A percentile compares a stretch with the other conserved stretches of the same genome.
Conservation (phyloP, 2,797 vertebrate genomes). For the Acrocephalus scirpaceus region DNA sequence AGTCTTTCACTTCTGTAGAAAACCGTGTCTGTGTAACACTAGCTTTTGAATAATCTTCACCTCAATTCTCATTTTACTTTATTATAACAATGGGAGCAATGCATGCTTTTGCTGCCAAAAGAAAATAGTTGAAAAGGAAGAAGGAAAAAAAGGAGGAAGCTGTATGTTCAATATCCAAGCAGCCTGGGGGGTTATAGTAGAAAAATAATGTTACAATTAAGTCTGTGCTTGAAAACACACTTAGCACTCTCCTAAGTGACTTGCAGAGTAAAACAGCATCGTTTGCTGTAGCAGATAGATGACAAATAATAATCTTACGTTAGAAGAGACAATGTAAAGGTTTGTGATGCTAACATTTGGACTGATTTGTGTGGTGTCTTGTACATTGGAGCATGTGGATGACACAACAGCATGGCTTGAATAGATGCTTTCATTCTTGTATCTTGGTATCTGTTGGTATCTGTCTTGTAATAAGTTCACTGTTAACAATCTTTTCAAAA, state of each 20-base stretch:
- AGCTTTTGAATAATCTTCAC: neutral
- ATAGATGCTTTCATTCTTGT: neutral
- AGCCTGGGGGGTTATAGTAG: neutral
- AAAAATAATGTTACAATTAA: neutral
- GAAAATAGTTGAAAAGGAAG: neutral
- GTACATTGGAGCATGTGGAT: constrained; percentile 24
- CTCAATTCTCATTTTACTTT: neutral
- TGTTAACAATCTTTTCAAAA: constrained; percentile 3
- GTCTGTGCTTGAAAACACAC: neutral
- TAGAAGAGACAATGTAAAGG: neutral
- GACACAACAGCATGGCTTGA: constrained; percentile 28
- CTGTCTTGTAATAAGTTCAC: neutral
- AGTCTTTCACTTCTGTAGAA: neutral
- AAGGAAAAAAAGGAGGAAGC: neutral
- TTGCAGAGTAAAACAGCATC: neutral
- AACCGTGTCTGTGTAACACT: neutral
- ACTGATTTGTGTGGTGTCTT: neutral
- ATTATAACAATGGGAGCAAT: neutral
- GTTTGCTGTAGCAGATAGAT: neutral
- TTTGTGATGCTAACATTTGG: constrained; percentile 18
- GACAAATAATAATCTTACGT: neutral
- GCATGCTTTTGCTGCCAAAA: neutral
- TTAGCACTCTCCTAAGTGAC: neutral
- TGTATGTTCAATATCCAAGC: neutral
- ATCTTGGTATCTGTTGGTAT: neutral